Percentiles rank a stretch among this genome's conserved stretches.
Conservation (phyloP, 2,888 invertebrate genomes). For the Branchipolynoe longqiensis region DNA sequence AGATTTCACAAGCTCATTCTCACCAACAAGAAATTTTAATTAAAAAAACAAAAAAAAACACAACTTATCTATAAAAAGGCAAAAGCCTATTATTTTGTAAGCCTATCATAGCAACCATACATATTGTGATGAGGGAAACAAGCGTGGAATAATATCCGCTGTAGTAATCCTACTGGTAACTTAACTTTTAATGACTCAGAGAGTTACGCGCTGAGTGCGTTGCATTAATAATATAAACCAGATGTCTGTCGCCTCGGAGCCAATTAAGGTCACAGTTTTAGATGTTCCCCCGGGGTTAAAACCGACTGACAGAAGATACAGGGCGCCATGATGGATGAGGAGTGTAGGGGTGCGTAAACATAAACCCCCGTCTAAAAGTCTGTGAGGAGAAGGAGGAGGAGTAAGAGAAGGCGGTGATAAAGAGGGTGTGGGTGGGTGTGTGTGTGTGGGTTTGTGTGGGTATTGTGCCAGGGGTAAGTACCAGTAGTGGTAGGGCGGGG, state of each 20-base stretch:
- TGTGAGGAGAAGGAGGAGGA: background rate
- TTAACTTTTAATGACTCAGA: no score
- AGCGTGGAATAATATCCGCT: no score
- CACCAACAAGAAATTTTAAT: no score
- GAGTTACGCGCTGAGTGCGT: no score
- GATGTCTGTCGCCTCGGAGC: constrained; percentile 15
- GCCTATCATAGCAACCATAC: no score
- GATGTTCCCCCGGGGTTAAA: background rate
- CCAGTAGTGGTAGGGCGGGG: background rate
- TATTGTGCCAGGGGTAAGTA: background rate
- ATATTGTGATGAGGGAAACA: no score
- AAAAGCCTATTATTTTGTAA: no score
- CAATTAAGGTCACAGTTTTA: constrained; percentile 32
- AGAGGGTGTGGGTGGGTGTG: background rate
- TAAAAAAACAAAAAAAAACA: no score
- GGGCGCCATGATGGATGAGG: constrained; percentile 3
- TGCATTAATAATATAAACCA: background rate
- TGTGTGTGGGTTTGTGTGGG: background rate
- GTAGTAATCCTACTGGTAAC: no score
- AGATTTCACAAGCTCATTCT: no score
- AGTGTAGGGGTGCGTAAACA: background rate
- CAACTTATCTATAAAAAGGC: no score
- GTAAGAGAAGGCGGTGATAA: background rate
- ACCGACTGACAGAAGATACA: constrained; percentile 4
- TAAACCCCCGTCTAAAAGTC: background rate